Conservation (phyloP, 2,888 invertebrate species). For the Tenodera sinensis region DNA sequence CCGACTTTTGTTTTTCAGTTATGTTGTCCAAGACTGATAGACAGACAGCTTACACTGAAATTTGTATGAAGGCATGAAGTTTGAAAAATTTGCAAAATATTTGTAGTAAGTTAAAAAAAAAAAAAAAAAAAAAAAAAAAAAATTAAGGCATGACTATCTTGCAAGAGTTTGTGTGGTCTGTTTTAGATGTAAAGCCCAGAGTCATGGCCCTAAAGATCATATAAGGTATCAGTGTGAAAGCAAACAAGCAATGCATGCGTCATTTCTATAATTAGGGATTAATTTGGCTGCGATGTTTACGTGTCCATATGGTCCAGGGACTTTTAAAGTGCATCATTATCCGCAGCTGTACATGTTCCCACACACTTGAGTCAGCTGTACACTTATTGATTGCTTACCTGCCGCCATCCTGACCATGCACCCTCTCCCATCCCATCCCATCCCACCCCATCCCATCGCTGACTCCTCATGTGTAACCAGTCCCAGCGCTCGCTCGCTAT, state of each 20-base stretch:
- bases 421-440: background rate
- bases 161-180: too few relatives aligned
- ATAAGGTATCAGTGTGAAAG: too few relatives aligned
- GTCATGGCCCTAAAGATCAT: too few relatives aligned
- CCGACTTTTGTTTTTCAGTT: too few relatives aligned
- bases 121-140: too few relatives aligned
- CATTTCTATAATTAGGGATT: background rate
- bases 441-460: conserved; percentile 1
- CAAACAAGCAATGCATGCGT: background rate
- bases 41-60: too few relatives aligned
- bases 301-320: background rate
- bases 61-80: too few relatives aligned
- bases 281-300: background rate
- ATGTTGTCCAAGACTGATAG: too few relatives aligned
- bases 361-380: background rate
- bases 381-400: background rate
- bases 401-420: background rate
- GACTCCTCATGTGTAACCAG: background rate
- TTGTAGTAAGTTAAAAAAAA: too few relatives aligned
- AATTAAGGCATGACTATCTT: too few relatives aligned
- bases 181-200: too few relatives aligned
- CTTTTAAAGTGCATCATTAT: background rate
- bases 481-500: background rate
- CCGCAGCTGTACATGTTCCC: background rate
- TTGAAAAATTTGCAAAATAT: too few relatives aligned